phyloP scores from a whole-genome alignment of 2,797 vertebrate species.

The Podarcis lilfordi region DNA sequence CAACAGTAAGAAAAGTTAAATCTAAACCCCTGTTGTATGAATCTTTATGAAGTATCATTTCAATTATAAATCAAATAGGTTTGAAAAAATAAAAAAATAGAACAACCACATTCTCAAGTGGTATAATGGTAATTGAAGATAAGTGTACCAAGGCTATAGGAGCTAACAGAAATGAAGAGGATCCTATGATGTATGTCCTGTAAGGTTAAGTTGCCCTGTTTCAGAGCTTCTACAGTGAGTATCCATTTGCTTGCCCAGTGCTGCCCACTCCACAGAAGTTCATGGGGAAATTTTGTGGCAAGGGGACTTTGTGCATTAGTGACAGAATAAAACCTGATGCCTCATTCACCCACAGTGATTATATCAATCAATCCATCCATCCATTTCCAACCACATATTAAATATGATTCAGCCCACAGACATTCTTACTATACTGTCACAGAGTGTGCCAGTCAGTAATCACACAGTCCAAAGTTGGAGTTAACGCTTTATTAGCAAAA shows the following conservation, averaged over 20 bases:
- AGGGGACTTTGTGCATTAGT: no score
- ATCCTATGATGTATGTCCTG: neutral
- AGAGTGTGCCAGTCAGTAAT: neutral
- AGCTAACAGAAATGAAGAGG: neutral
- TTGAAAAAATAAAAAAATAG: neutral
- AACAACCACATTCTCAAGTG: neutral
- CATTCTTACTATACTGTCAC: neutral
- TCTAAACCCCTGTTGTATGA: neutral
- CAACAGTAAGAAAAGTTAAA: neutral
- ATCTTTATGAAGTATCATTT: neutral
- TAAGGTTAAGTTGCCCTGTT: neutral
- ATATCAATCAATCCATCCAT: no score
- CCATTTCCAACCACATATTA: neutral
- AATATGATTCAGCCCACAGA: neutral
- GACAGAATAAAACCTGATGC: no score
- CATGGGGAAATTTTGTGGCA: no score
- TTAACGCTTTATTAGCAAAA: no score
- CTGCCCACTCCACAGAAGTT: no score
- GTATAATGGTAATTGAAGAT: neutral
- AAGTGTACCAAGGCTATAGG: neutral
- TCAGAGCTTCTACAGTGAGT: no score
- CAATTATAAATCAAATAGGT: neutral
- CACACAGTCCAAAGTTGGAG: neutral
- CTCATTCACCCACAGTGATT: no score
- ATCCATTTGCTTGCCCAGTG: no score